phyloP scores from a whole-genome alignment of 1,140 invertebrate species.

The Drosophila sechellia region DNA sequence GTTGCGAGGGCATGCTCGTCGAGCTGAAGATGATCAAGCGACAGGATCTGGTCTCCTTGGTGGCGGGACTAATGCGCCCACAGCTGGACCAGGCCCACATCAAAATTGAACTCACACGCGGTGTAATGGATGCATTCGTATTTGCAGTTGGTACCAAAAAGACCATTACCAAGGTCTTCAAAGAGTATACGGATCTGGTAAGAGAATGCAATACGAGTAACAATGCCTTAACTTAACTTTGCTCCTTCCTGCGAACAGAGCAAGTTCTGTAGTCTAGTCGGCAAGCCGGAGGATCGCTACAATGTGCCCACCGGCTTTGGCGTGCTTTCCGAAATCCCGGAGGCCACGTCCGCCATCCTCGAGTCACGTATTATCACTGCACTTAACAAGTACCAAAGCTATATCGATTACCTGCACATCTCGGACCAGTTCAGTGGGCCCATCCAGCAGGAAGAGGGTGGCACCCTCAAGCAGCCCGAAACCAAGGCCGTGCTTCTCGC shows the following conservation, averaged over 20 bases:
- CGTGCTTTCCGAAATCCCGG: slow-evolving; percentile 95
- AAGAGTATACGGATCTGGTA: slow-evolving; percentile 97
- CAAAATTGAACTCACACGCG: slow-evolving; percentile 94
- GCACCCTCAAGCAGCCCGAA: slow-evolving; percentile 88
- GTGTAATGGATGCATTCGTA: slow-evolving; percentile 97
- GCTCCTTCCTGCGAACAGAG: slow-evolving; percentile 86
- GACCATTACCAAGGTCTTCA: slow-evolving; percentile 91
- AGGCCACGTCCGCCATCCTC: slow-evolving; percentile 91
- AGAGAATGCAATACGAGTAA: slow-evolving; percentile 54
- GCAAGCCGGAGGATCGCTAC: slow-evolving; percentile 94
- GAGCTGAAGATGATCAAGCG: slow-evolving; percentile 97
- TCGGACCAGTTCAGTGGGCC: slow-evolving; percentile 97
- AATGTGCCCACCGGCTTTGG: slow-evolving; percentile 92
- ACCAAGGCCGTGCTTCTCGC: slow-evolving; percentile 93
- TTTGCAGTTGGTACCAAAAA: slow-evolving; percentile 96
- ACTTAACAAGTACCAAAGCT: slow-evolving; percentile 93
- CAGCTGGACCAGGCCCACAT: slow-evolving; percentile 93
- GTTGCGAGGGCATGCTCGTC: slow-evolving; percentile 98
- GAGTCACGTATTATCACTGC: slow-evolving; percentile 93
- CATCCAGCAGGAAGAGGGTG: slow-evolving; percentile 91
- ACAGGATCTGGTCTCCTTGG: slow-evolving; percentile 96
- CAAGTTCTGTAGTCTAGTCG: slow-evolving; percentile 94
- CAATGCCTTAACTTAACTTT: too few species aligned
- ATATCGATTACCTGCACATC: slow-evolving; percentile 98
- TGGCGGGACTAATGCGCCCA: slow-evolving; percentile 94